A percentile compares a stretch with the other conserved stretches of the same genome.
These are phyloP conservation scores for Bombus affinis DNA, from an alignment of 1,140 invertebrate species.

Conservation along the genomic window DNA sequence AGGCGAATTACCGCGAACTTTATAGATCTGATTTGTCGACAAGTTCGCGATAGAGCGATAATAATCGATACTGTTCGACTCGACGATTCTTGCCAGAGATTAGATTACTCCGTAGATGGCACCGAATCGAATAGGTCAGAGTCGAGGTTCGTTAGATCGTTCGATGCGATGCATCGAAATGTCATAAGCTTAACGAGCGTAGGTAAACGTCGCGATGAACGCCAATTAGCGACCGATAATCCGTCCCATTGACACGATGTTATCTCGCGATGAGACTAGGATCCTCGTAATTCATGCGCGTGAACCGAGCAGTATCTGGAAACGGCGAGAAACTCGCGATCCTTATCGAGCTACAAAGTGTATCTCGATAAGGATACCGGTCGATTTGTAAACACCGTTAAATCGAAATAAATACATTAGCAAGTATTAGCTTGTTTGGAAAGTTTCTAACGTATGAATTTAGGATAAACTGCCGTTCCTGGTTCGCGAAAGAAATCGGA, in stretches of 20 bases:
- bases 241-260: neutral
- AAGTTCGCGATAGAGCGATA: neutral
- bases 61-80: neutral
- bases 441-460: no score
- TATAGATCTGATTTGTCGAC: neutral
- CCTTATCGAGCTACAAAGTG: neutral
- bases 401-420: neutral
- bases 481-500: no score
- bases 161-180: neutral
- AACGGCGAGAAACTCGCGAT: neutral
- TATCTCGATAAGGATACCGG: neutral
- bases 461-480: no score
- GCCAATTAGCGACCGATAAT: slow-evolving; percentile 8
- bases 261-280: neutral
- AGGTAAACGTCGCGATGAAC: neutral
- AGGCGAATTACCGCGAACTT: neutral
- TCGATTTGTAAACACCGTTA: neutral
- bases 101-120: slow-evolving; percentile 20
- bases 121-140: neutral
- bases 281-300: neutral
- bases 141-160: neutral
- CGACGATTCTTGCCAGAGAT: slow-evolving; percentile 21
- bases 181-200: neutral
- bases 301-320: neutral
- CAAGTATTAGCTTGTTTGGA: no score